These are phyloP conservation scores for Martes flavigula DNA, from an alignment of 2,797 vertebrate species.

Conservation along the genomic window DNA sequence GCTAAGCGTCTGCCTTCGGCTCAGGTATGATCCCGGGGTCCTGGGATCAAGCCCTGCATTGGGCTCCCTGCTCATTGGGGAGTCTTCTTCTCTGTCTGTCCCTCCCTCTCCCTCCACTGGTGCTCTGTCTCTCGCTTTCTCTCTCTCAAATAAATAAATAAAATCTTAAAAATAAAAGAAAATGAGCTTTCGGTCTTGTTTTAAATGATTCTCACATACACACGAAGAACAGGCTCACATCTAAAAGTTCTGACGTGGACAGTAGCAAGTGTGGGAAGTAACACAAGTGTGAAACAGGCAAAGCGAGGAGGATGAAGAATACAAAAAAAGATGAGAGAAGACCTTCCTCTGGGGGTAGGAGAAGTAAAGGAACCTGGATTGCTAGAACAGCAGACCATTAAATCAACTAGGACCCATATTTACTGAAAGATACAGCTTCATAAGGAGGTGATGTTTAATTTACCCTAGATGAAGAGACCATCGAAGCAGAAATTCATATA, in stretches of 20 bases:
- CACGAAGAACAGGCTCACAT: background rate
- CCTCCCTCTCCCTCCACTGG: background rate
- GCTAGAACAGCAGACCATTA: background rate
- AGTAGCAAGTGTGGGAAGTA: background rate
- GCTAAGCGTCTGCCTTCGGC: background rate
- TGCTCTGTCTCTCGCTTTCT: background rate
- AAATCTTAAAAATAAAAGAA: background rate
- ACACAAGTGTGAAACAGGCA: constrained; percentile 5
- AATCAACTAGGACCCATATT: background rate
- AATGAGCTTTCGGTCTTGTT: constrained; percentile 28
- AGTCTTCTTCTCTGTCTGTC: background rate
- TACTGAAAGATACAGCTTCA: background rate
- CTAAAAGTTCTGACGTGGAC: background rate
- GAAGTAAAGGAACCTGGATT: background rate
- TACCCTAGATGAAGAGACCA: background rate
- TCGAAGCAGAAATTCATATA: background rate
- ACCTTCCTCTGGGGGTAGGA: background rate
- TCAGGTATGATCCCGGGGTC: background rate
- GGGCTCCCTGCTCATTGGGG: background rate
- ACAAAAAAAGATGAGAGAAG: background rate
- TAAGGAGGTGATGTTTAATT: background rate
- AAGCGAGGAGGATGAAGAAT: background rate
- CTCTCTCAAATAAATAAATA: background rate
- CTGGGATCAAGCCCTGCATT: background rate
- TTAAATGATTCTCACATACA: constrained; percentile 7